phyloP scores from a whole-genome alignment of 2,113 vertebrate species.

The Nesogale talazaci region DNA sequence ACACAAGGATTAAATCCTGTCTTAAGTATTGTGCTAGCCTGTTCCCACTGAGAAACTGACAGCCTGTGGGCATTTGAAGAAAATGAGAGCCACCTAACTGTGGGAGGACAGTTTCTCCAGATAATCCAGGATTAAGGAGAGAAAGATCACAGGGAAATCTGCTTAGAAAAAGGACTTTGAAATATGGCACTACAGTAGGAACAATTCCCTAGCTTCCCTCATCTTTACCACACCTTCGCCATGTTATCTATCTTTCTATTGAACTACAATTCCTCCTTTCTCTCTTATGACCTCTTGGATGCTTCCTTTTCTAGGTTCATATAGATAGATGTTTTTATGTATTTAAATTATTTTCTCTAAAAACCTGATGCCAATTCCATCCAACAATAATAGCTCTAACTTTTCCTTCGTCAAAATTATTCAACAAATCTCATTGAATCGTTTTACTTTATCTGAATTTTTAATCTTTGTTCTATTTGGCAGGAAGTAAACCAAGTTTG shows the following conservation, averaged over 20 bases:
- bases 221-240: not conserved
- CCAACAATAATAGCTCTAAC: not conserved
- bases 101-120: constrained; percentile 15
- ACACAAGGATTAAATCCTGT: not conserved
- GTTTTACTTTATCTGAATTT: not conserved
- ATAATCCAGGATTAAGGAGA: constrained; percentile 9
- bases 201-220: not conserved
- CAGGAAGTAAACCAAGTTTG: not conserved
- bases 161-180: constrained; percentile 33
- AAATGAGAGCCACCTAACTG: not conserved
- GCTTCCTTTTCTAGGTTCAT: not conserved
- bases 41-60: not conserved
- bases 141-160: constrained; percentile 39
- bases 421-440: not conserved
- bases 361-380: not conserved
- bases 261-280: not conserved
- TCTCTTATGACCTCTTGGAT: not conserved
- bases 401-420: not conserved
- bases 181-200: not conserved
- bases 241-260: not conserved
- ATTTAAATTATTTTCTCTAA: not conserved
- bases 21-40: not conserved
- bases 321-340: not conserved
- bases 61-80: not conserved
- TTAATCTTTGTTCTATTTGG: not conserved